phyloP scores from a whole-genome alignment of 2,797 vertebrate species.

The Hypotaenidia philippensis region DNA sequence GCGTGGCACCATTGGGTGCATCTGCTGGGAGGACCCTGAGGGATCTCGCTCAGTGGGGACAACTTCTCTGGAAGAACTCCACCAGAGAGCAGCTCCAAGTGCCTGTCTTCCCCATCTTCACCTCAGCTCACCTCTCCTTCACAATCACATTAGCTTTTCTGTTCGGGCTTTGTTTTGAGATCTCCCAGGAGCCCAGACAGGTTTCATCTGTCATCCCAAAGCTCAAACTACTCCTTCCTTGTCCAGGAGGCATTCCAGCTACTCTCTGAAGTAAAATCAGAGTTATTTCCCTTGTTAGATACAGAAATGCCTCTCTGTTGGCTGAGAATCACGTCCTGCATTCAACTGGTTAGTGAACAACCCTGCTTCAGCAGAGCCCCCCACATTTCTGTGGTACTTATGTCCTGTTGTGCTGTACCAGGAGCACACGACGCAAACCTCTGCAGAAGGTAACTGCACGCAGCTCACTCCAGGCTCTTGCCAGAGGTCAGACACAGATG shows the following conservation, averaged over 20 bases:
- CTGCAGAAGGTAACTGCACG: neutral
- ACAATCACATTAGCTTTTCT: neutral
- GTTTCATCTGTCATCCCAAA: neutral
- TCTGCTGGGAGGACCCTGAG: neutral
- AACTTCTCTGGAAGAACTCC: neutral
- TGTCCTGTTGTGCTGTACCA: neutral
- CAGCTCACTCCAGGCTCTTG: neutral
- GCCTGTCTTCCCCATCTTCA: neutral
- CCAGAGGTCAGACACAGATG: neutral
- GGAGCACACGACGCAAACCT: neutral
- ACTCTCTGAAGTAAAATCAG: neutral
- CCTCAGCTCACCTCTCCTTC: neutral
- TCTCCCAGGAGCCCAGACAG: neutral
- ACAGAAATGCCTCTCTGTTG: neutral
- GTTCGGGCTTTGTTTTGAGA: neutral
- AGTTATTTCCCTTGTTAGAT: neutral
- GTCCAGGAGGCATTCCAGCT: neutral
- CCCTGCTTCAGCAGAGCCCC: neutral
- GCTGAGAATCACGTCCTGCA: neutral
- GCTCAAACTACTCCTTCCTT: neutral
- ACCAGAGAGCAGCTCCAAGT: neutral
- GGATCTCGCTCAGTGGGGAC: accelerated
- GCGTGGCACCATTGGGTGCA: accelerated
- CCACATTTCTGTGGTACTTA: neutral
- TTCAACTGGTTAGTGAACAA: neutral